Base-by-base conservation (phyloP, 2,888 invertebrate species). In the Phortica okadai region DNA sequence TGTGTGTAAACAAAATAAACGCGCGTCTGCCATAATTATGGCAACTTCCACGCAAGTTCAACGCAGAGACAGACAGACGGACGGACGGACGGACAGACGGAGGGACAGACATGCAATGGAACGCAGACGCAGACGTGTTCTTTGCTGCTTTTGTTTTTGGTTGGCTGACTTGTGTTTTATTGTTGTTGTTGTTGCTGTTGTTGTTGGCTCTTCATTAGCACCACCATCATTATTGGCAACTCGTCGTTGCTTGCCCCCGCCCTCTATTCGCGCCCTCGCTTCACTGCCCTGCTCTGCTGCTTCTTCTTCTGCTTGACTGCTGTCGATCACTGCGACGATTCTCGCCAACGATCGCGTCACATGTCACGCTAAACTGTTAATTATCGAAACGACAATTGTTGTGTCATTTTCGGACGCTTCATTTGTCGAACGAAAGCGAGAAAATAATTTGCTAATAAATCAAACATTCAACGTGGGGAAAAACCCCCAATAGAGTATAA, bases 1-100 rank as follows among this genome's bases (percentile, higher is more conserved):
- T 85, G 87, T 83, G 86, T 86, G 86, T 86, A 86, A 86, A 86
- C 88, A 87, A 86, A 86, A 87, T 85, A 86, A 85, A 87, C 85
- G 88, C 88, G 88, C 88, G 88, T 83, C 86, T 87, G 86, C 86
- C 88, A 86, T 86, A 86, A 86, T 86, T 86, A 86, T 86, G 86
- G 88, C 85, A 84, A 82, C 78, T 58, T 75, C 76, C 77, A 75
- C 75, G 76, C 77, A 78, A 73, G 74, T 73, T 74, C 69, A 77
- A 78, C 77, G 75, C n/a, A 14, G 8, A n/a, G 42, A 44, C 44
- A 44, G 5, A 2, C 64, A 25, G 42, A 42, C 42, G n/a, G 54
- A 42, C 84, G 78, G 80, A 82, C 87, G 85, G 62, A 33, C 33
- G 41, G 25, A 11, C 10, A 64, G 54, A 42, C 84, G 78, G 80